phyloP scores from a whole-genome alignment of 2,888 invertebrate genomes.

The Drosophila buzzatii region DNA sequence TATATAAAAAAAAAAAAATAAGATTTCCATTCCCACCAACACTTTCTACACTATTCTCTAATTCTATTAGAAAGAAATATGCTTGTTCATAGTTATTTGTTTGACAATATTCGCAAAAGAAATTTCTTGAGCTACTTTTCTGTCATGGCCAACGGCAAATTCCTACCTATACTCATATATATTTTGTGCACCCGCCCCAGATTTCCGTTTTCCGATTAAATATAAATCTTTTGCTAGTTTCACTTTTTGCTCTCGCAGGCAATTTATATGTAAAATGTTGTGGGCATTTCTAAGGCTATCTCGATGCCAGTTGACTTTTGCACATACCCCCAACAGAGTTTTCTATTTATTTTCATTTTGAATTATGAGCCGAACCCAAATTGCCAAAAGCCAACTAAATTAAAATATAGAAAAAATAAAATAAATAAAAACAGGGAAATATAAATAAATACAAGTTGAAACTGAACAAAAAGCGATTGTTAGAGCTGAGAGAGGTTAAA shows the following conservation, averaged over 20 bases:
- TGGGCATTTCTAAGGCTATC: conserved; percentile 46
- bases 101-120: conserved; percentile 8
- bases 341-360: conserved; percentile 70
- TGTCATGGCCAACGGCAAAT: conserved; percentile 1
- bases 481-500: conserved; percentile 54
- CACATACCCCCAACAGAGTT: conserved; percentile 12
- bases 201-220: conserved; percentile 22
- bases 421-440: conserved; percentile 15
- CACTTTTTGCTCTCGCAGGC: conserved; percentile 59
- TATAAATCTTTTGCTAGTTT: conserved; percentile 59
- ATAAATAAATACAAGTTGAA: conserved; percentile 38
- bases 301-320: conserved; percentile 40
- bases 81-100: conserved; percentile 13
- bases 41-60: not conserved
- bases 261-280: conserved; percentile 72
- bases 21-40: not conserved
- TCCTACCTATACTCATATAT: conserved; percentile 19
- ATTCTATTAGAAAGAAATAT: conserved; percentile 3
- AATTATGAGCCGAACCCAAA: conserved; percentile 58
- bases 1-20: not conserved
- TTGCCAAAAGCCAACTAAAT: conserved; percentile 57
- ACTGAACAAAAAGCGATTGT: conserved; percentile 46
- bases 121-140: conserved; percentile 3
- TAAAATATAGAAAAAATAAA: conserved; percentile 55
- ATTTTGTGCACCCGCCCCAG: conserved; percentile 4